Base-by-base conservation (phyloP, 1,140 invertebrate species). In the Aricia agestis region DNA sequence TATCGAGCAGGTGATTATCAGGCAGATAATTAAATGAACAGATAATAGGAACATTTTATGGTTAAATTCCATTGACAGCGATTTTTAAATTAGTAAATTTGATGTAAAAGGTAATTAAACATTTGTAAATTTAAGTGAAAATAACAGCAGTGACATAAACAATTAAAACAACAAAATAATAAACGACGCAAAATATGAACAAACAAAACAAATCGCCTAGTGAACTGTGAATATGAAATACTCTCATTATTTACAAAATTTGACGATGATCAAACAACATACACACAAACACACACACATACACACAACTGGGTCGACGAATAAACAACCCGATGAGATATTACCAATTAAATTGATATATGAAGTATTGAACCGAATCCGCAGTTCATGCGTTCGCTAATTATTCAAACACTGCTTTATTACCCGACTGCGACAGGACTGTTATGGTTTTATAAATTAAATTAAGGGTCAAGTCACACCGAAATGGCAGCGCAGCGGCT, bases 281-380 rank as follows among this genome's bases (percentile, higher is more conserved):
- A 80, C 72, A 25, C 25, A 25, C 25, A 25, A 1, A 84, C 78
- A 80, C 72, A 72, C 72, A 76, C 74, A 84, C 77, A 79, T 70
- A 72, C 71, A 76, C 74, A 74, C 7, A 81, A 81, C 71, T 78
- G 75, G 76, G 77, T 74, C 70, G 77, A 79, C 76, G 79, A 78
- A 77, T 76, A 75, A 78, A 74, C 76, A 73, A 70, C 59, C 75
- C 74, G 79, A 82, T 82, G 81, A 83, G 72, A 82, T 84, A 84
- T 82, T 81, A 82, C 83, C 82, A 82, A 83, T 80, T 78, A 76
- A 79, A 86, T 84, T 80, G 77, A 83, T 79, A 84, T 79, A 81
- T 77, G 80, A 79, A 78, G 80, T 75, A 85, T 86, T 82, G 79
- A 78, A 81, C 82, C 78, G 70, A 70, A 72, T 65, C 70, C 76